phyloP scores from a whole-genome alignment of 2,113 vertebrate genomes.

The Eublepharis macularius region DNA sequence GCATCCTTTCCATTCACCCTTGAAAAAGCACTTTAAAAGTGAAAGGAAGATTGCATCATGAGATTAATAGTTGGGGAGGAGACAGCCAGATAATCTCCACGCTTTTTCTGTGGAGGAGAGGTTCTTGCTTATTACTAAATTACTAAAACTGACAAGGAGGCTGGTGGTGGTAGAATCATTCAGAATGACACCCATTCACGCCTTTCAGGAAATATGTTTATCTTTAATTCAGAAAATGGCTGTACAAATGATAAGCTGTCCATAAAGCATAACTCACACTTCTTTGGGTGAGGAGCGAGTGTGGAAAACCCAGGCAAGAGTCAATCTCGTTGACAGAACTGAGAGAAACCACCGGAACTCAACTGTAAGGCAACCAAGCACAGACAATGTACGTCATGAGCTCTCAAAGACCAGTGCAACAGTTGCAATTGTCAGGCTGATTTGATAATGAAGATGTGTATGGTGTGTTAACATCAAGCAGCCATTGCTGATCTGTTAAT shows the following conservation, averaged over 20 bases:
- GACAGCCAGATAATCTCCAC: neutral
- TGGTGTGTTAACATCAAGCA: constrained; percentile 52
- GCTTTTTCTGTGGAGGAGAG: neutral
- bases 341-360: too few relatives aligned
- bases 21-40: too few relatives aligned
- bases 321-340: too few relatives aligned
- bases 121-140: neutral
- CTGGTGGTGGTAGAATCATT: neutral
- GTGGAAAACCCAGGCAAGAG: neutral
- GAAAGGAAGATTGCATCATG: rapidly evolving
- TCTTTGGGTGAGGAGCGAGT: neutral
- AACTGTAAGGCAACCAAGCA: too few relatives aligned
- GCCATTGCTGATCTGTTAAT: constrained; percentile 69
- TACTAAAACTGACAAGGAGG: constrained; percentile 1
- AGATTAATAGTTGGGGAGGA: neutral
- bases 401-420: neutral
- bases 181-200: neutral
- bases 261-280: too few relatives aligned
- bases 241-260: too few relatives aligned
- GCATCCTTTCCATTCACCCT: neutral
- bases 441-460: constrained; percentile 53
- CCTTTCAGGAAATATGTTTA: neutral
- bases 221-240: too few relatives aligned
- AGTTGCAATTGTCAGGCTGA: constrained; percentile 7
- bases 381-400: too few relatives aligned